These are phyloP conservation scores for Rhaphigaster nebulosa DNA, from an alignment of 2,888 invertebrate genomes.

Conservation along the genomic window DNA sequence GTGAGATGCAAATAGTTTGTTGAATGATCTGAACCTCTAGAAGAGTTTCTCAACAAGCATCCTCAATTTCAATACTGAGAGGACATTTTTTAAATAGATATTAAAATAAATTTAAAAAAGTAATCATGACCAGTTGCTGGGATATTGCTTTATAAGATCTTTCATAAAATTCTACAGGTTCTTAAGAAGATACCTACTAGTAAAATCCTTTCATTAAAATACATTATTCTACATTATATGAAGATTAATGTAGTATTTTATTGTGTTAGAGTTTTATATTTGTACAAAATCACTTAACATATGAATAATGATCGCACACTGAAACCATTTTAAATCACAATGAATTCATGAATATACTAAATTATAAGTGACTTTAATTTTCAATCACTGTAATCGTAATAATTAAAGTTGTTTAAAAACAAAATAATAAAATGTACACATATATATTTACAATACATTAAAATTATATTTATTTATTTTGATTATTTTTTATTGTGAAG, in stretches of 20 bases:
- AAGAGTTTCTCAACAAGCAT: neutral
- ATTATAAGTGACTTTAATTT: neutral
- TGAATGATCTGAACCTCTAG: neutral
- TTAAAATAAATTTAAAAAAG: neutral
- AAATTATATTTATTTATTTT: neutral
- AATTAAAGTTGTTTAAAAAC: neutral
- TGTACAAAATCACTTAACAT: neutral
- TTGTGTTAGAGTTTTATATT: neutral
- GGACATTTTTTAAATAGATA: neutral
- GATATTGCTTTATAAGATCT: neutral
- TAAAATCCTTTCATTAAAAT: no score
- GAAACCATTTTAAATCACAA: neutral
- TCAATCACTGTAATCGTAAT: neutral
- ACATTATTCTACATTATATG: neutral
- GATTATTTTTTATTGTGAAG: neutral
- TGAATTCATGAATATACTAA: neutral
- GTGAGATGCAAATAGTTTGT: neutral
- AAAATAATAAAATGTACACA: neutral
- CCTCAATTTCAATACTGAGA: neutral
- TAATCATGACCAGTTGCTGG: neutral
- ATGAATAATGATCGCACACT: neutral
- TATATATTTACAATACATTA: neutral
- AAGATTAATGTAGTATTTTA: neutral
- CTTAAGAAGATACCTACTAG: no score
- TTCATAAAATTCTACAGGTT: neutral